Base-by-base conservation (phyloP, 2,888 invertebrate genomes). In the Drosophila aldrichi region DNA sequence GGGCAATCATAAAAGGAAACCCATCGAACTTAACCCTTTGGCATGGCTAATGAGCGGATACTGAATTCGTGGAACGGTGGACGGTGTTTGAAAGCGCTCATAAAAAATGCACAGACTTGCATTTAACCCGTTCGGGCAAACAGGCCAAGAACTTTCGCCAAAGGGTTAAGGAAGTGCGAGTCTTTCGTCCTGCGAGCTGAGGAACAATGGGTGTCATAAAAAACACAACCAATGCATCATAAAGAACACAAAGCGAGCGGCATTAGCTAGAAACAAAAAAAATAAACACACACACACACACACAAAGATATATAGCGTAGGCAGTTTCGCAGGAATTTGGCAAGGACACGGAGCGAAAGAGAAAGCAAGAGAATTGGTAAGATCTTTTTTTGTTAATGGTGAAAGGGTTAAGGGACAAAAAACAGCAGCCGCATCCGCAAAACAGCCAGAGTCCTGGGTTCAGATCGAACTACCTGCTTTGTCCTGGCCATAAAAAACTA, bases 371-470 rank as follows among this genome's bases (percentile, higher is more conserved):
- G 40, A 12, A 10, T 7, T 41, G 34, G 25, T 25, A 16, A 6
- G 43, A 38, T 59, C n/a, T 46, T 20, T 46, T 74, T 84, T 88
- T 84, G 52, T 85, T 85, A 85, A 89, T 85, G 89, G 79, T 66
- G 88, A 85, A 85, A 85, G 84, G 84, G 84, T 85, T 89, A 83
- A 88, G 56, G 51, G 14, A 57, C 66, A 89, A 87, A 84, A 87
- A 89, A 81, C 76, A 34, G 61, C 70, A 66, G 63, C 63, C 55
- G 51, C 34, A 63, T 25, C 41, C 22, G 46, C 49, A 43, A 18
- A 41, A 41, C 25, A 38, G 56, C 56, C 20, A 56, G 56, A 34
- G 32, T 32, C 16, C 32, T 41, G 32, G 41, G 32, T 20, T 14
- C 8, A 2, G 40, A 20, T 10, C 14, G 0, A 1, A 10, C 59